phyloP scores from a whole-genome alignment of 2,888 invertebrate species.

The Phalera bucephala region DNA sequence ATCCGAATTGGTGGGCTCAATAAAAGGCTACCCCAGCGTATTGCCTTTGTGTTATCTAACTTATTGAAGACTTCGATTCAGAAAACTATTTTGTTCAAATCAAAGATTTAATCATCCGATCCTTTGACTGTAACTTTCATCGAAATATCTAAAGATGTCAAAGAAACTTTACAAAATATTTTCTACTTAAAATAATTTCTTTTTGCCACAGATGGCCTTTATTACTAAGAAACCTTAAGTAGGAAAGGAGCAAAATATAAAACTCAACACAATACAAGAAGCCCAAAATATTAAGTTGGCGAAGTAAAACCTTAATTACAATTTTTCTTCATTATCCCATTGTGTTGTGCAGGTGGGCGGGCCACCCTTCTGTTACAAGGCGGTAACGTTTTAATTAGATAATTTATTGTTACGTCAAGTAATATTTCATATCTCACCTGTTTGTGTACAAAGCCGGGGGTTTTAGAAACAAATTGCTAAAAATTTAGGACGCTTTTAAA shows the following conservation, averaged over 20 bases:
- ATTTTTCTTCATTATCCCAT: conserved; percentile 32
- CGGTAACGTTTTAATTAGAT: conserved; percentile 24
- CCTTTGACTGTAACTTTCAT: conserved; percentile 2
- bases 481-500: conserved; percentile 12
- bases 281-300: conserved; percentile 11
- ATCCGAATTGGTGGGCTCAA: background rate
- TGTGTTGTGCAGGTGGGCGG: conserved; percentile 21
- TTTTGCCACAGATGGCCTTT: background rate
- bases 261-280: background rate
- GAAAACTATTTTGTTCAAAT: background rate
- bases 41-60: background rate
- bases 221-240: background rate
- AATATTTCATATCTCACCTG: conserved; percentile 21
- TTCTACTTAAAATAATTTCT: background rate
- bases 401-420: conserved; percentile 29
- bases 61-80: background rate
- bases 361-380: conserved; percentile 7
- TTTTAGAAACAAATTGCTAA: conserved; percentile 23
- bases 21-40: background rate
- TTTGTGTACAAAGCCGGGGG: conserved; percentile 4
- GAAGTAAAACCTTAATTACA: conserved; percentile 25
- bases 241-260: background rate
- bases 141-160: background rate
- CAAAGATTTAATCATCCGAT: background rate
- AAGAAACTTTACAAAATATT: background rate